These are phyloP conservation scores for Ceratosolen fusciceps DNA, from an alignment of 1,140 invertebrate genomes.

Conservation along the genomic window DNA sequence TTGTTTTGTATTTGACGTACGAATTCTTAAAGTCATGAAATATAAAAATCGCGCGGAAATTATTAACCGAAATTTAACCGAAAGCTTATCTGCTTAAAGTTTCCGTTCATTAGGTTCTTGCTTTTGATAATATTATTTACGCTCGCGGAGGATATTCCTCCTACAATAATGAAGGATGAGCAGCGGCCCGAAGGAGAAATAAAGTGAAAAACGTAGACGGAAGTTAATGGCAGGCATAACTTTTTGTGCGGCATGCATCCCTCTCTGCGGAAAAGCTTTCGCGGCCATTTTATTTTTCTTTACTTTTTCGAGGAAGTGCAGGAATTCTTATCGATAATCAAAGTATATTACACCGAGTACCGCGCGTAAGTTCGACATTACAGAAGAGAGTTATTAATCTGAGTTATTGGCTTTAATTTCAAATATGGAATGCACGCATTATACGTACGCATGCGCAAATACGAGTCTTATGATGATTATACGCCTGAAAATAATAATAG, in stretches of 20 bases:
- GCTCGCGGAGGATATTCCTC: too few species aligned
- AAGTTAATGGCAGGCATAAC: neutral
- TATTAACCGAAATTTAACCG: too few species aligned
- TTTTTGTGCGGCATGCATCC: neutral
- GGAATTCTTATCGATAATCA: constrained; percentile 4
- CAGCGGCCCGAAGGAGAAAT: neutral
- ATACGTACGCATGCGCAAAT: neutral
- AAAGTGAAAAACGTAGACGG: constrained; percentile 2
- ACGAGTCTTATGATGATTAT: neutral
- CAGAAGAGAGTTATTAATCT: constrained; percentile 20
- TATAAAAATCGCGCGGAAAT: too few species aligned
- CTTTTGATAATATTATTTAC: neutral
- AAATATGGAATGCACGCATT: neutral
- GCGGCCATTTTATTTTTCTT: too few species aligned
- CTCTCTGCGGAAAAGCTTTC: neutral
- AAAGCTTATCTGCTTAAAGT: too few species aligned
- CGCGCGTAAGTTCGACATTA: neutral
- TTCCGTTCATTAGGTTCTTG: neutral
- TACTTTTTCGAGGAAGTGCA: constrained; percentile 6
- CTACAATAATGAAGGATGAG: neutral
- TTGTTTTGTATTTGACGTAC: too few species aligned
- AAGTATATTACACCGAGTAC: constrained; percentile 26
- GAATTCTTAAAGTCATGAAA: too few species aligned
- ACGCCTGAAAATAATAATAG: neutral
- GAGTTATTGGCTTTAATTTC: neutral